These are phyloP conservation scores for Mimachlamys varia DNA, from an alignment of 2,888 invertebrate species.

Conservation along the genomic window DNA sequence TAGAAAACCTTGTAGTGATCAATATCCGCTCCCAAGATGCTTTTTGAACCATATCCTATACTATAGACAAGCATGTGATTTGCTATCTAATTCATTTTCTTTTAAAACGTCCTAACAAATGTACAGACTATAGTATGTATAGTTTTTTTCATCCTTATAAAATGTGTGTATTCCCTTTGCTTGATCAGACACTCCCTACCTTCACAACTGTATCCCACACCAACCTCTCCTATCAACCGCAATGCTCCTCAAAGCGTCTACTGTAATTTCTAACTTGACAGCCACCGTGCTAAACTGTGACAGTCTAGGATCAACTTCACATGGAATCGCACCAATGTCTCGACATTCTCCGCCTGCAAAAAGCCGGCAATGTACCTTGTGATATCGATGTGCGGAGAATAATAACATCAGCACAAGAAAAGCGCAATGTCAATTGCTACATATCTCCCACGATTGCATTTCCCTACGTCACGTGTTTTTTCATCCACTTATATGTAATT, in stretches of 20 bases:
- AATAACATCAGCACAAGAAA: not conserved
- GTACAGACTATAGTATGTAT: slow-evolving; percentile 13
- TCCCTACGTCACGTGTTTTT: not conserved
- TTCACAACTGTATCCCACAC: not conserved
- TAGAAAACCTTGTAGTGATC: not conserved
- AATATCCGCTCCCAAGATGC: not conserved
- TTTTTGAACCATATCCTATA: not conserved
- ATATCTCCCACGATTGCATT: not conserved
- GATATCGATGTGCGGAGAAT: not conserved
- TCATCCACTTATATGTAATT: not conserved
- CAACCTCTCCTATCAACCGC: not conserved
- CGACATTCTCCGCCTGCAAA: not conserved
- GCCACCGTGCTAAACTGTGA: not conserved
- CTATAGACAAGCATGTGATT: not conserved
- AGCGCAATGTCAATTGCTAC: not conserved
- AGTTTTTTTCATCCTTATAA: not conserved
- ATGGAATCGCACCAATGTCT: not conserved
- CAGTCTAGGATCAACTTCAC: not conserved
- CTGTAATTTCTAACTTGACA: slow-evolving; percentile 2
- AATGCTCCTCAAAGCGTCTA: not conserved
- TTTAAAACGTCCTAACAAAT: not conserved
- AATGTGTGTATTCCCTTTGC: not conserved
- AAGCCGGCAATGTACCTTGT: not conserved
- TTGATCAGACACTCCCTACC: not conserved
- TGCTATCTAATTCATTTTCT: not conserved